Conservation (phyloP, 2,888 invertebrate species). For the Himalopsyche tibetana region DNA sequence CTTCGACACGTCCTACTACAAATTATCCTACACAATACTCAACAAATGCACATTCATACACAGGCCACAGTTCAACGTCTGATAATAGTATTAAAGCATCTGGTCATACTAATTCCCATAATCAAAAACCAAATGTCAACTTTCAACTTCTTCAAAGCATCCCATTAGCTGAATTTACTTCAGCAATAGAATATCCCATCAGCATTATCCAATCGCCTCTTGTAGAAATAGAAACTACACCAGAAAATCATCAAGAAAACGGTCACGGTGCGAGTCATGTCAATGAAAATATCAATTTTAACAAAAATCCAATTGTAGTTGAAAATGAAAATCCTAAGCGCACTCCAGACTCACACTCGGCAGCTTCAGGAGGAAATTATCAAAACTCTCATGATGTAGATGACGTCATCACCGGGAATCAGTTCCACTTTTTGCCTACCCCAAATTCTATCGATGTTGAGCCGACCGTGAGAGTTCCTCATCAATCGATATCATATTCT, state of each 20-base stretch:
- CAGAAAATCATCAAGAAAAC: conserved; percentile 64
- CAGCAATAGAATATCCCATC: conserved; percentile 84
- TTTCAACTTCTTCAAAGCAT: conserved; percentile 81
- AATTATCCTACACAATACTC: conserved; percentile 17
- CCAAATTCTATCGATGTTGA: conserved; percentile 53
- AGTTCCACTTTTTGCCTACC: conserved; percentile 63
- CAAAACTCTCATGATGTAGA: conserved; percentile 55
- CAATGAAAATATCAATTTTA: conserved; percentile 67
- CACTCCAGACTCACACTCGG: conserved; percentile 76
- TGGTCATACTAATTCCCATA: not conserved
- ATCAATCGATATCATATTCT: conserved; percentile 58
- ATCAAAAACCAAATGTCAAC: conserved; percentile 67
- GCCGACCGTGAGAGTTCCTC: conserved; percentile 41
- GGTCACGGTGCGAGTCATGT: conserved; percentile 50
- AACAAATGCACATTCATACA: conserved; percentile 48
- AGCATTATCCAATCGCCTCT: conserved; percentile 83
- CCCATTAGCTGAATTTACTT: conserved; percentile 81
- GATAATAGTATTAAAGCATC: conserved; percentile 3
- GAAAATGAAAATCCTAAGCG: conserved; percentile 69
- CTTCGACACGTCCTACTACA: conserved; percentile 27
- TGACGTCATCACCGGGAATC: conserved; percentile 54
- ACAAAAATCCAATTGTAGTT: conserved; percentile 71
- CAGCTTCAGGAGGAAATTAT: conserved; percentile 69
- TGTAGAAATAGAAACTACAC: conserved; percentile 76
- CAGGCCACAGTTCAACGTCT: conserved; percentile 55